These are phyloP conservation scores for Odontomyia ornata DNA, from an alignment of 2,888 invertebrate genomes.

Conservation along the genomic window DNA sequence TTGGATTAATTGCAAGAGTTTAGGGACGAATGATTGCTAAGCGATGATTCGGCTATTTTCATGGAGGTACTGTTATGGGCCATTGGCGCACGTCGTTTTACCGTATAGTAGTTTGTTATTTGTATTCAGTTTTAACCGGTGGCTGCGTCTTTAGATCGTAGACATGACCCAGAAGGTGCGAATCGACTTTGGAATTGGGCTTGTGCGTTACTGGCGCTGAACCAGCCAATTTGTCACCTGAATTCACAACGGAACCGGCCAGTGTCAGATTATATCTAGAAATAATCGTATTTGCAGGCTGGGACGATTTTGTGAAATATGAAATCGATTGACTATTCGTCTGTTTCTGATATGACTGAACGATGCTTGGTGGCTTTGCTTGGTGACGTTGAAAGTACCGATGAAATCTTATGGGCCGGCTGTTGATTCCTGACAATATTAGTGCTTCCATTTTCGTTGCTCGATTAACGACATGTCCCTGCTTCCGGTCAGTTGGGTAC, in stretches of 20 bases:
- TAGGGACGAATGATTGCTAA: constrained; percentile 25
- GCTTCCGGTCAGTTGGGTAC: too few species aligned
- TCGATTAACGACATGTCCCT: too few species aligned
- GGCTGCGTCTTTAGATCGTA: constrained; percentile 68
- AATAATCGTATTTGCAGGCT: too few species aligned
- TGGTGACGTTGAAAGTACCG: too few species aligned
- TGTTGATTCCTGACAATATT: too few species aligned
- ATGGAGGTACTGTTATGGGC: constrained; percentile 65
- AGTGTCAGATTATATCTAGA: constrained; percentile 33
- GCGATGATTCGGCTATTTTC: constrained; percentile 65
- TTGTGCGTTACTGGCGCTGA: constrained; percentile 35
- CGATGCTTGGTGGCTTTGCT: too few species aligned
- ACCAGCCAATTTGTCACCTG: constrained; percentile 14
- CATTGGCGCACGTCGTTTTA: constrained; percentile 81
- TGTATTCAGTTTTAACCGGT: constrained; percentile 54
- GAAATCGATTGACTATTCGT: too few species aligned
- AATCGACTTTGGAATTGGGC: constrained; percentile 65
- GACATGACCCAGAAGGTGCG: constrained; percentile 85
- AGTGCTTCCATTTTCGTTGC: too few species aligned
- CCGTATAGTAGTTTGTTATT: constrained; percentile 64
- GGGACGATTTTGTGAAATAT: too few species aligned
- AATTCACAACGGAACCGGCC: not conserved
- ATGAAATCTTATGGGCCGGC: too few species aligned
- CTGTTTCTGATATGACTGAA: too few species aligned
- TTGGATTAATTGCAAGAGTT: constrained; percentile 53